Base-by-base conservation (phyloP, 2,797 vertebrate species). In the Gymnothorax javanicus region DNA sequence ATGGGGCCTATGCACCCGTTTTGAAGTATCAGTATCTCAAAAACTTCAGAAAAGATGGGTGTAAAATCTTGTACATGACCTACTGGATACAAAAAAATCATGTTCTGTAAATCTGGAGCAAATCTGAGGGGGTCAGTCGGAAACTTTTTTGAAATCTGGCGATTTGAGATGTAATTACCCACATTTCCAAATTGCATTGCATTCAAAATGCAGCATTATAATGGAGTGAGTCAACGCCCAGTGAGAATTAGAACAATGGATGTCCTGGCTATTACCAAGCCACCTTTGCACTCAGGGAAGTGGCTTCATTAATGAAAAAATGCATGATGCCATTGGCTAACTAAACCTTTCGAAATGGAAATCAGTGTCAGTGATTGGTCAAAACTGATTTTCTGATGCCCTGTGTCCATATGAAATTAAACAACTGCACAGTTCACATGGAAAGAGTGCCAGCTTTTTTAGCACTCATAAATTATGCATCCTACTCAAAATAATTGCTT, bases 191-290 rank as follows among this genome's bases (percentile, higher is more conserved):
- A 95, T 95, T 95, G 93, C 94, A 94, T 94, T 95, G 85, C 92
- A 94, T 94, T 93, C 94, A 90, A 93, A 93, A 92, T 90, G 95
- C 93, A 96, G 93, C 93, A 96, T 95, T 96, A 95, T 94, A 95
- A 95, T 95, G 95, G 94, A 96, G 94, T 95, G 95, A 96, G 95
- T 96, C 95, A 96, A 92, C 89, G 88, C 95, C 95, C 52, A 94
- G 93, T 95, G 94, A 96, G 95, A 96, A 94, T 94, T 94, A 94
- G 93, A 94, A 96, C 95, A 95, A 96, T 96, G 96, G 94, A 95
- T 95, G 95, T 95, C 96, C 95, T 91, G 95, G 93, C 93, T 91
- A 92, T 93, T 93, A 93, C 92, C 90, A 90, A 84, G 87, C 87
- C 93, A 96, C 95, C 95, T 92, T 91, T 95, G 94, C 95, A 95